A percentile compares a stretch with the other conserved stretches of the same genome.
Conservation (phyloP, 1,140 invertebrate genomes). For the Apis cerana region DNA sequence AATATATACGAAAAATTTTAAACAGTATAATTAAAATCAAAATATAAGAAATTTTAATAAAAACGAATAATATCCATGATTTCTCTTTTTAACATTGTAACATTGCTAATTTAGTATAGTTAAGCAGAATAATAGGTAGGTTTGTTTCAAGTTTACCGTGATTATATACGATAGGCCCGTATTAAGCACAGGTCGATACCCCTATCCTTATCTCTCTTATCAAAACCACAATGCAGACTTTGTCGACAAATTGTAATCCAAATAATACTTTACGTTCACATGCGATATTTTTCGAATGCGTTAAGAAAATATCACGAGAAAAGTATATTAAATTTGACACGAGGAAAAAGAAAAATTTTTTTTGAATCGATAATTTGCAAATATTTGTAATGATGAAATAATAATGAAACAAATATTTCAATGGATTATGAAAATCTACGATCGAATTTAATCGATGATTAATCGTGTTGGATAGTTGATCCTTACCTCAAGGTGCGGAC, state of each 20-base stretch:
- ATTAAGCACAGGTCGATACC: conserved; percentile 15
- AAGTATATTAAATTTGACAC: too few relatives aligned
- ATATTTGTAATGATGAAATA: too few relatives aligned
- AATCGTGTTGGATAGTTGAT: neutral
- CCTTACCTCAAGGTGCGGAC: conserved; percentile 41
- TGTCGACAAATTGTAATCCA: neutral
- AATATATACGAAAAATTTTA: too few relatives aligned
- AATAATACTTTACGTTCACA: neutral
- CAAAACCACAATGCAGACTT: neutral
- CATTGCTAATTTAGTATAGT: neutral
- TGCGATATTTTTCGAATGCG: too few relatives aligned
- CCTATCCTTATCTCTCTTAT: neutral
- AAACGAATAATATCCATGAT: too few relatives aligned
- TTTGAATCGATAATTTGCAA: too few relatives aligned
- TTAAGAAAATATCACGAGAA: too few relatives aligned
- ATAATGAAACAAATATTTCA: too few relatives aligned
- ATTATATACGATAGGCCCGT: neutral
- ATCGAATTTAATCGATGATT: neutral
- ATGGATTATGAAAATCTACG: neutral
- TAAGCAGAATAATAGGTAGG: too few relatives aligned
- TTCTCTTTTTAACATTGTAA: neutral
- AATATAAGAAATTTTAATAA: too few relatives aligned
- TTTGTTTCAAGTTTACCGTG: neutral
- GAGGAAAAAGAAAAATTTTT: too few relatives aligned
- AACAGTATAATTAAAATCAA: too few relatives aligned